Conservation (phyloP, 2,888 invertebrate genomes). For the Dasypogon diadema region DNA sequence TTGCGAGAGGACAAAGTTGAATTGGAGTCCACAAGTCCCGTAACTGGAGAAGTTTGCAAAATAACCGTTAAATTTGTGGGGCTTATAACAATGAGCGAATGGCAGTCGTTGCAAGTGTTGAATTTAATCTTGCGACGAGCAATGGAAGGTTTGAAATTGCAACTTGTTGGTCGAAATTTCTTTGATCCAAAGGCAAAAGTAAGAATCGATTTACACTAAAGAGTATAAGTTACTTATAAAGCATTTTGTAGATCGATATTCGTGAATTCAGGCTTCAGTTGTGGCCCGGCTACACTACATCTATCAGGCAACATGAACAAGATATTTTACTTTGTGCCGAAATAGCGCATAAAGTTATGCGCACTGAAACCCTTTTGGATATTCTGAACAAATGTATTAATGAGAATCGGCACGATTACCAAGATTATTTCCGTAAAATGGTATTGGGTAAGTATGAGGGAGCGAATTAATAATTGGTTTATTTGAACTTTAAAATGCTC, state of each 20-base stretch:
- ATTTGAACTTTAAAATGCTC: no score
- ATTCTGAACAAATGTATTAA: slow-evolving; percentile 72
- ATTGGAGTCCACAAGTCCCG: slow-evolving; percentile 71
- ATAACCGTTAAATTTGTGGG: slow-evolving; percentile 75
- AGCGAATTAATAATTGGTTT: no score
- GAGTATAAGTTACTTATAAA: background rate
- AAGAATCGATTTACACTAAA: slow-evolving; percentile 55
- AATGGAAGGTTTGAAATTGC: slow-evolving; percentile 73
- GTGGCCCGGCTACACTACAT: slow-evolving; percentile 88
- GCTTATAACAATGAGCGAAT: slow-evolving; percentile 76
- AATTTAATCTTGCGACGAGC: slow-evolving; percentile 80
- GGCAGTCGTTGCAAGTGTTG: slow-evolving; percentile 80
- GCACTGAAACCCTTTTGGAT: slow-evolving; percentile 80
- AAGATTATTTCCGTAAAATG: slow-evolving; percentile 71
- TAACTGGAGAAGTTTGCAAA: slow-evolving; percentile 69
- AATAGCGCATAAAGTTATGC: slow-evolving; percentile 85
- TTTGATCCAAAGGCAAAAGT: slow-evolving; percentile 79
- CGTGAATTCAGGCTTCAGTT: slow-evolving; percentile 77
- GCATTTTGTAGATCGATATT: slow-evolving; percentile 70
- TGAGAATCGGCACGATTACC: slow-evolving; percentile 69
- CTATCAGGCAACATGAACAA: slow-evolving; percentile 85
- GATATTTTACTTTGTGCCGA: slow-evolving; percentile 83
- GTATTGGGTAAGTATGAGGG: slow-evolving; percentile 71
- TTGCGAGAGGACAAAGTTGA: slow-evolving; percentile 73
- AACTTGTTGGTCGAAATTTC: slow-evolving; percentile 79